Base-by-base conservation (phyloP, 2,888 invertebrate genomes). In the Ptychoptera albimana region DNA sequence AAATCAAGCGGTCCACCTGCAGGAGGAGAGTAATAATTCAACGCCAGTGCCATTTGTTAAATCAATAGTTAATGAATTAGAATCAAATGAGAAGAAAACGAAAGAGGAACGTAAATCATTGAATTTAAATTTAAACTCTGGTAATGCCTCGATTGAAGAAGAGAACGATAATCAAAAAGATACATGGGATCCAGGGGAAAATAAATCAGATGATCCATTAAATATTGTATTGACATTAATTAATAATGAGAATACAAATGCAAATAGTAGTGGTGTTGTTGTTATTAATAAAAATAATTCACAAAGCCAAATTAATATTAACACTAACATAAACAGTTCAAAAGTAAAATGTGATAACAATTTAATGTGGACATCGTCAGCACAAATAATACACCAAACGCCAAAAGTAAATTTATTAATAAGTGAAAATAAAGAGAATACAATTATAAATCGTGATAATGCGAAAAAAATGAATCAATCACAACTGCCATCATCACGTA, bases 1-100 rank as follows among this genome's bases (percentile, higher is more conserved):
- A 54, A 89, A 89, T 64, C 84, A 87, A 70, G 86, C 88, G 55
- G 78, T 88, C 49, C 79, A 87, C 55, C 70, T 89, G 51, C 82
- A 83, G 51, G 74, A 77, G 49, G 71, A 70, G 44, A 54, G 53
- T 10, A 45, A 42, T 45, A 40, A 42, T 48, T 35, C 46, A 54
- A 49, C 60, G 51, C 3, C 12, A 35, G 67, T 69, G 39, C 69
- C 72, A 16, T 77, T 75, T 16, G 81, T 82, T 45, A 78, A 78
- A 53, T 78, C 79, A 53, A 74, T 81, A 53, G 78, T 85, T 36
- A 76, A 72, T 59, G 82, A 82, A 59, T 71, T 85, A 52, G 84
- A 86, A 64, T 68, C 69, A 31, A 63, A 61, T 15, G 61, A 64
- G 30, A 63, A 63, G 16, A 63, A 66, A 46, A 62, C 56, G 37